Base-by-base conservation (phyloP, 2,797 vertebrate species). In the Limnodromus scolopaceus region DNA sequence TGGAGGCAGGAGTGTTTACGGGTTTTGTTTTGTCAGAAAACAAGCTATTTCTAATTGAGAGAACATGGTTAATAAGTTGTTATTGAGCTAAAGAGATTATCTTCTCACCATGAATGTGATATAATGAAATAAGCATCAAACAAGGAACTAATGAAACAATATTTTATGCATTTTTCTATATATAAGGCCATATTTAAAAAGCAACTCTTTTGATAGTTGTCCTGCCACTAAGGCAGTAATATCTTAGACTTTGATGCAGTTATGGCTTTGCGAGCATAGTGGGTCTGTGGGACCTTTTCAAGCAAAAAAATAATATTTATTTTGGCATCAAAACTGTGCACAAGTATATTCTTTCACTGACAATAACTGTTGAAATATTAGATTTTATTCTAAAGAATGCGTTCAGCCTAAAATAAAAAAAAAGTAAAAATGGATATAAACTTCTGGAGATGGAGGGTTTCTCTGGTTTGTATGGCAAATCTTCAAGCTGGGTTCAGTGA, bases 71-170 rank as follows among this genome's bases (percentile, higher is more conserved):
- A 87, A 39, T 91, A 90, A 77, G 71, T 89, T 94, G 63, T 43
- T 94, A 68, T 84, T 87, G 74, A 93, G 81, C 78, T 95, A 64
- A 94, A 87, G 70, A 54, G 87, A 95, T 92, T 89, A 92, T 93
- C 25, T 20, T 91, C 60, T 77, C 61, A 45, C 68, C n/a, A 28
- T 49, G 66, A 64, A 48, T 80, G 72, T 34, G 72, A 81, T 45
- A 34, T 51, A 69, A 89, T 82, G 76, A 95, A 92, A 75, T 60
- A 85, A 68, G 25, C 4, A 2, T 86, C 76, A 93, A 82, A 91
- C 0, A 0, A 89, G 69, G 49, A 85, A 60, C 57, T 61, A 76
- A 82, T 61, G 64, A 92, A 92, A 61, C 39, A 54, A 28, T 38
- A 32, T 64, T 54, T 87, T 74, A 53, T 69, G 55, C 74, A 30